These are phyloP conservation scores for Geotrupes spiniger DNA, from an alignment of 2,888 invertebrate species.

Conservation along the genomic window DNA sequence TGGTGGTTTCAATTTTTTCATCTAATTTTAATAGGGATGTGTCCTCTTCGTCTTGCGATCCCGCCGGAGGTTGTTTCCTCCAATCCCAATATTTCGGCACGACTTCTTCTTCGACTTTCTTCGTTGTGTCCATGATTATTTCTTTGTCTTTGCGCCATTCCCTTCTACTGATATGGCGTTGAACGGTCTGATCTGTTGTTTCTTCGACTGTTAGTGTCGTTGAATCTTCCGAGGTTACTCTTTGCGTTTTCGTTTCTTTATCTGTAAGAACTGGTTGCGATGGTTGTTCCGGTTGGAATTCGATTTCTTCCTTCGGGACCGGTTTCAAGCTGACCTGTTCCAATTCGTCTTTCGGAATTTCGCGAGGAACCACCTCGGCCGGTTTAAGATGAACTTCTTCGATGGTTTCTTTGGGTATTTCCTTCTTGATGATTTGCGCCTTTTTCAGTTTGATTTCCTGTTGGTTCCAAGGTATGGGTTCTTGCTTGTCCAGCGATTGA, in stretches of 20 bases:
- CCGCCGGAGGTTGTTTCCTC: conserved; percentile 20
- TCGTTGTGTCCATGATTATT: conserved; percentile 22
- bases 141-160: conserved; percentile 24
- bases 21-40: conserved; percentile 4
- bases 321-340: conserved; percentile 53
- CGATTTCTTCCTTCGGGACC: conserved; percentile 42
- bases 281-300: conserved; percentile 11
- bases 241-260: conserved; percentile 1
- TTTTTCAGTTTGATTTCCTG: conserved; percentile 59
- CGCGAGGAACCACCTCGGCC: conserved; percentile 10
- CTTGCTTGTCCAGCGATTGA: conserved; percentile 28
- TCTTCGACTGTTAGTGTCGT: conserved; percentile 33
- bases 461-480: conserved; percentile 60
- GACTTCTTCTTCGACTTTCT: conserved; percentile 22
- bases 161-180: conserved; percentile 21
- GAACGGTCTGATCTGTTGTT: conserved; percentile 18
- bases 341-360: conserved; percentile 28
- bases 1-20: conserved; percentile 23
- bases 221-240: conserved; percentile 33
- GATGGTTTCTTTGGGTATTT: conserved; percentile 36
- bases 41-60: conserved; percentile 14
- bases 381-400: conserved; percentile 37
- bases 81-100: conserved; percentile 20
- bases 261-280: conserved; percentile 6
- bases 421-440: conserved; percentile 38